Evolutionary conservation across 2,888 invertebrate species (phyloP), one percentile per base, ranked within the genome.

Genomic region (Aradus depressus): DNA sequence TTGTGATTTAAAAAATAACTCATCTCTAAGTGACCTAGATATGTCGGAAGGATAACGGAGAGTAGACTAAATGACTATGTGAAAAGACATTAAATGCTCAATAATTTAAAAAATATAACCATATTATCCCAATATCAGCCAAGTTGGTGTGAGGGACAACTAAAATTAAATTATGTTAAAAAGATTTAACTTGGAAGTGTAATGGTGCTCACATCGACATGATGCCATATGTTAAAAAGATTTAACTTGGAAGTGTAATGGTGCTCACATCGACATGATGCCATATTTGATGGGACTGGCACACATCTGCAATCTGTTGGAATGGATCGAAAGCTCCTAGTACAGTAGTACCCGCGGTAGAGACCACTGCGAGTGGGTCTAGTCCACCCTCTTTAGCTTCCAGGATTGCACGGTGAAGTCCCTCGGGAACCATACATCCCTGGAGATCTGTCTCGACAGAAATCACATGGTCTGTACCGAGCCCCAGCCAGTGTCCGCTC

Each of bases 301-400:
- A 88, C 10, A 89, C 66, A 48, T 75, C 73, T 1, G 84, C 79
- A 10, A 88, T 73, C 28, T 71, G 71, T 1, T 72, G 67, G 18
- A 90, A 64, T 10, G 85, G 79, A 65, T 91, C 91, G 58, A 86
- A 84, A 1, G 88, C 83, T 0, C 89, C 88, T 6, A 89, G 66
- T 3, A 90, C 87, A 0, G 89, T 90, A 0, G 87, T 86, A 0
- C 88, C 89, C 2, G 80, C 77, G 0, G 81, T 85, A 0, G 80
- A 83, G 59, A 82, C 81, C 1, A 86, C 82, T 63, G 81, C 74
- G 52, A 84, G 71, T 1, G 85, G 84, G 35, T 72, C 64, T 54
- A 69, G 72, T 0, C 76, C 77, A 1, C 69, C 64, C 0, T 62
- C 59, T 51, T 66, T 65, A 1, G 73, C 72, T 14, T 67, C 63